These are phyloP conservation scores for Apaloderma vittatum DNA, from an alignment of 2,113 vertebrate genomes.

Conservation along the genomic window DNA sequence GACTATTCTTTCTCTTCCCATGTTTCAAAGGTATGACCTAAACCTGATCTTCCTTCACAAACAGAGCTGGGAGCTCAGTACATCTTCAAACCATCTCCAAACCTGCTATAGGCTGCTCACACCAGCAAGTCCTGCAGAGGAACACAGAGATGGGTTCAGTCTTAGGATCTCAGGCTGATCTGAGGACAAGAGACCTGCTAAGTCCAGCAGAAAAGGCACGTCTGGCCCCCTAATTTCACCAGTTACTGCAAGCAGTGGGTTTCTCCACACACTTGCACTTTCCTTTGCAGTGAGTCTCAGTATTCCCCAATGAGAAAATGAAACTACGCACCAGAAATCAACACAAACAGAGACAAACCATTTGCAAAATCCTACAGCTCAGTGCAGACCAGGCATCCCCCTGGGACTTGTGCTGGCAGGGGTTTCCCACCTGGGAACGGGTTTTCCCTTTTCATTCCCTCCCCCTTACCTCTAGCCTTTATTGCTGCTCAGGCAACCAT, in stretches of 20 bases:
- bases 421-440: background rate
- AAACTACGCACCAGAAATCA: background rate
- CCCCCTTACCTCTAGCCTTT: background rate
- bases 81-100: fast-evolving
- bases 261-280: background rate
- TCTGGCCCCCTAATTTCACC: background rate
- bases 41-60: background rate
- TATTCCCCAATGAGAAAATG: background rate
- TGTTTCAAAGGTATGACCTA: background rate
- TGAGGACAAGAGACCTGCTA: background rate
- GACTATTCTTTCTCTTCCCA: background rate
- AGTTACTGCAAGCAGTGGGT: background rate
- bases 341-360: background rate
- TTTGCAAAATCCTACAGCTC: background rate
- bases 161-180: background rate
- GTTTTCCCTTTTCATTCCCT: background rate
- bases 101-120: background rate
- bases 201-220: background rate
- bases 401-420: background rate
- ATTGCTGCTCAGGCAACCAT: background rate
- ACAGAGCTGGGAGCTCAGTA: background rate
- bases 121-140: background rate
- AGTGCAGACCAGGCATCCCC: background rate
- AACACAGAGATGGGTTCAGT: fast-evolving
- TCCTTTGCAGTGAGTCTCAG: background rate